Conservation (phyloP, 2,888 invertebrate species). For the Lordiphosa fenestrarum region DNA sequence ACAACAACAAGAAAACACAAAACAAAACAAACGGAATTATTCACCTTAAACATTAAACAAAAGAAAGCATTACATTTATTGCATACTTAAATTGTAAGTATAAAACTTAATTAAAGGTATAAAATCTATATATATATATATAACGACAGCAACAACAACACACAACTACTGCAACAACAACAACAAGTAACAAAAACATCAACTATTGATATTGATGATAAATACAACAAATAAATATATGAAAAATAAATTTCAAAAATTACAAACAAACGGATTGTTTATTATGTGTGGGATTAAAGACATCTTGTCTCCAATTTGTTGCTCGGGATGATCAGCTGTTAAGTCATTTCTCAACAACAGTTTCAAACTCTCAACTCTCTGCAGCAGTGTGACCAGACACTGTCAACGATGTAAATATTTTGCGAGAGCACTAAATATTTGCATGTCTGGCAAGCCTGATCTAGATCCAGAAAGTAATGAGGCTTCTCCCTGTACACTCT, state of each 20-base stretch:
- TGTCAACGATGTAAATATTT: too few species aligned
- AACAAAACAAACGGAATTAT: not conserved
- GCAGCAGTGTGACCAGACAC: too few species aligned
- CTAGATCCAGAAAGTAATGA: too few species aligned
- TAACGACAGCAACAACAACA: conserved; percentile 51
- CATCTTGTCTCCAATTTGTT: too few species aligned
- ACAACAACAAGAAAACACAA: too few species aligned
- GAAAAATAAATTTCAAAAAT: conserved; percentile 70
- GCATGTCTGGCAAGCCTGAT: too few species aligned
- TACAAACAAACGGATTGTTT: conserved; percentile 17
- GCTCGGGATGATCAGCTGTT: too few species aligned
- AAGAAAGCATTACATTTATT: conserved; percentile 27
- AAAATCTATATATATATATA: conserved; percentile 34
- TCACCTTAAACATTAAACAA: conserved; percentile 6
- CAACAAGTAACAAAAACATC: conserved; percentile 13
- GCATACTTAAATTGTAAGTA: conserved; percentile 62
- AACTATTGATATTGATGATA: conserved; percentile 64
- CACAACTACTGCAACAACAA: conserved; percentile 61
- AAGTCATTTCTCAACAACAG: too few species aligned
- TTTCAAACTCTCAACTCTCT: too few species aligned
- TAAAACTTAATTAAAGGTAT: conserved; percentile 63
- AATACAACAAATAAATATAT: conserved; percentile 34
- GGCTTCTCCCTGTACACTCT: too few species aligned
- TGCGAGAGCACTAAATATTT: too few species aligned
- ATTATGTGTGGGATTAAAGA: too few species aligned